These are phyloP conservation scores for Acanthurus lineatus DNA, from an alignment of 2,797 vertebrate genomes.

Conservation along the genomic window DNA sequence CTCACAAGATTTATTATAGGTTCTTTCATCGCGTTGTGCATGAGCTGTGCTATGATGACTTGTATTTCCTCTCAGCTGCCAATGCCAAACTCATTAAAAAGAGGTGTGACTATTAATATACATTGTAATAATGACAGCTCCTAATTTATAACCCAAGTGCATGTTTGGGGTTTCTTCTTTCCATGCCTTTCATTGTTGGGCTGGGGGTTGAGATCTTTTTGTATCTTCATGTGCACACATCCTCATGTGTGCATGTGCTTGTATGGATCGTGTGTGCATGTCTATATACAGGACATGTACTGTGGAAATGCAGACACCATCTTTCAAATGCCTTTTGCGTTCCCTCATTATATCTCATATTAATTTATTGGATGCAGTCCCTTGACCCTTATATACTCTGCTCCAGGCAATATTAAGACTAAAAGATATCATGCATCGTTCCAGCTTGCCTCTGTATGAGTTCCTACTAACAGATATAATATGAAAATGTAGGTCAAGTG, in stretches of 20 bases:
- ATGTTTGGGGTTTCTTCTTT: slow-evolving; percentile 86
- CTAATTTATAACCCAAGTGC: slow-evolving; percentile 98
- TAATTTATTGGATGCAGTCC: slow-evolving; percentile 81
- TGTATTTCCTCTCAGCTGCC: slow-evolving; percentile 99
- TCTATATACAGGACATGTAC: slow-evolving; percentile 8
- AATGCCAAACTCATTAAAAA: slow-evolving; percentile 99
- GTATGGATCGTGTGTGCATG: slow-evolving; percentile 28
- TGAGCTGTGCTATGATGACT: slow-evolving; percentile 98
- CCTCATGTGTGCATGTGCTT: slow-evolving; percentile 26
- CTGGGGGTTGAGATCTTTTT: slow-evolving; percentile 75
- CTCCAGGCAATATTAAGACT: slow-evolving; percentile 64
- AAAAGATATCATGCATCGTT: slow-evolving; percentile 43
- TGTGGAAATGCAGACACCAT: slow-evolving; percentile 50
- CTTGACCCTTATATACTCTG: slow-evolving; percentile 70
- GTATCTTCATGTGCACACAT: slow-evolving; percentile 50
- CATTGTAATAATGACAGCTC: slow-evolving; percentile 99
- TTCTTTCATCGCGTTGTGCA: slow-evolving; percentile 98
- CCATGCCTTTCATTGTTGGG: slow-evolving; percentile 86
- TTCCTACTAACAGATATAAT: slow-evolving; percentile 4
- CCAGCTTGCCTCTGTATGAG: slow-evolving; percentile 23
- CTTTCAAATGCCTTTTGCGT: slow-evolving; percentile 64
- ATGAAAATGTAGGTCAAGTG: slow-evolving; percentile 5
- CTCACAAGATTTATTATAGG: slow-evolving; percentile 99
- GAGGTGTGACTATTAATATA: slow-evolving; percentile 99
- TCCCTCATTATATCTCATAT: slow-evolving; percentile 74